These are phyloP conservation scores for Cloeon dipterum DNA, from an alignment of 2,888 invertebrate genomes.

Conservation along the genomic window DNA sequence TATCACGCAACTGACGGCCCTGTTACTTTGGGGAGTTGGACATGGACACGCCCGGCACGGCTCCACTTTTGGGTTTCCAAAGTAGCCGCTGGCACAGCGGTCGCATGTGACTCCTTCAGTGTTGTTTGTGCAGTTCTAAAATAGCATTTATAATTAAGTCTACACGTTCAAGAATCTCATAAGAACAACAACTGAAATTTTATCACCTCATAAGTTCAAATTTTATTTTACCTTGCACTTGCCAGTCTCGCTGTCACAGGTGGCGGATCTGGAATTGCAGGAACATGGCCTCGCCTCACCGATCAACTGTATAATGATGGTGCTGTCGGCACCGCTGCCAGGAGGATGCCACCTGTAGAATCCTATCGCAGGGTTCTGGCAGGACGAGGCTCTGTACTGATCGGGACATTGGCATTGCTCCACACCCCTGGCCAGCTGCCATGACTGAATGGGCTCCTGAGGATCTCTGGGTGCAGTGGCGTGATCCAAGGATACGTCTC, in stretches of 20 bases:
- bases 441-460: conserved; percentile 28
- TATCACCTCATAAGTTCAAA: no score
- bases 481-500: conserved; percentile 61
- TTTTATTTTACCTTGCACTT: conserved; percentile 62
- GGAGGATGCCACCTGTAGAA: conserved; percentile 42
- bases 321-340: conserved; percentile 32
- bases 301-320: conserved; percentile 52
- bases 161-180: no score
- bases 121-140: conserved; percentile 59
- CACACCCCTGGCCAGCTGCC: conserved; percentile 50
- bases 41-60: conserved; percentile 76
- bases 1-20: conserved; percentile 51
- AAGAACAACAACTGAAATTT: neutral
- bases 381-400: conserved; percentile 65
- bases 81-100: conserved; percentile 65
- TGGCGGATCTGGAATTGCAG: conserved; percentile 53
- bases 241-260: conserved; percentile 68
- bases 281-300: conserved; percentile 58
- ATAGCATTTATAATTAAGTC: conserved; percentile 3
- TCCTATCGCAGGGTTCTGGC: conserved; percentile 69
- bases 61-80: conserved; percentile 42
- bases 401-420: conserved; percentile 69
- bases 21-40: conserved; percentile 56
- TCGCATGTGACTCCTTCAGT: conserved; percentile 69
- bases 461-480: conserved; percentile 30